Conservation (phyloP, 1,140 invertebrate species). For the Procambarus virginalis region DNA sequence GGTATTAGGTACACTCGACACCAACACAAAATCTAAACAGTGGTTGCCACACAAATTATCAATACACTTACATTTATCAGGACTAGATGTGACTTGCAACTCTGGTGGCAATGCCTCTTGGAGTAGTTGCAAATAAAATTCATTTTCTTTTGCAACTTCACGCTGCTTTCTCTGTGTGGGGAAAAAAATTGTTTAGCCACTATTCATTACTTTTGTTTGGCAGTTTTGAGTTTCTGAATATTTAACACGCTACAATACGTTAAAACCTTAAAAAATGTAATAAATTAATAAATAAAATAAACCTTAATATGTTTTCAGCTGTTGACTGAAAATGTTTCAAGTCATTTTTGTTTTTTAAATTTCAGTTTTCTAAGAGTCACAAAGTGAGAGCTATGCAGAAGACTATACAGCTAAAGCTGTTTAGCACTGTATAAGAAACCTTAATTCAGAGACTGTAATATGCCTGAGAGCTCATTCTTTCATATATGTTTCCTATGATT, state of each 20-base stretch:
- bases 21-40: neutral
- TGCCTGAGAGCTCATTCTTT: too few species aligned
- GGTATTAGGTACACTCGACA: neutral
- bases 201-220: too few species aligned
- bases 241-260: neutral
- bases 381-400: too few species aligned
- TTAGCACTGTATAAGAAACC: too few species aligned
- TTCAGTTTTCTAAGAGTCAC: too few species aligned
- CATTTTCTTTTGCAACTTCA: slow-evolving; percentile 95
- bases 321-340: too few species aligned
- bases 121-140: slow-evolving; percentile 94
- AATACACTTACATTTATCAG: slow-evolving; percentile 44
- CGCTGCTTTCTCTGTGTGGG: slow-evolving; percentile 89
- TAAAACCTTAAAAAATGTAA: neutral
- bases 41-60: neutral
- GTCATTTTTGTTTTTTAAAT: too few species aligned
- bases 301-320: too few species aligned
- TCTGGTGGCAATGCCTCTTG: slow-evolving; percentile 88
- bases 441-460: too few species aligned
- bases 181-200: slow-evolving; percentile 45
- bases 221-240: neutral
- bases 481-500: too few species aligned
- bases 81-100: slow-evolving; percentile 66
- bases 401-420: too few species aligned
- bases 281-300: too few species aligned